Percentiles rank a stretch among this genome's conserved stretches.
Conservation (phyloP, 2,888 invertebrate genomes). For the Pyrgus malvae region DNA sequence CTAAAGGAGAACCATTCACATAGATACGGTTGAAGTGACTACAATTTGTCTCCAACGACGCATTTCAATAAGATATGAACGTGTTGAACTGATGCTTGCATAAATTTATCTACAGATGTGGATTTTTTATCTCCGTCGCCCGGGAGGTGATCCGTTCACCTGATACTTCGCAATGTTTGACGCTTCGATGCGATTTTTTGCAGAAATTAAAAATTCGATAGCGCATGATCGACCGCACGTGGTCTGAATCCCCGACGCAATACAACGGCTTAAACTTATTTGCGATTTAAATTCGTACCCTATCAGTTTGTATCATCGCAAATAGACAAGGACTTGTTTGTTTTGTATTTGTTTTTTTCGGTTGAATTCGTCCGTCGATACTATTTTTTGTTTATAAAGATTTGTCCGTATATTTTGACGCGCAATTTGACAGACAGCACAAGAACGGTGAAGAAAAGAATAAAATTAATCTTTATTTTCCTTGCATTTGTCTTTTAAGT, state of each 20-base stretch:
- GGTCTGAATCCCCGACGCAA: conserved; percentile 44
- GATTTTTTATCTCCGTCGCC: conserved; percentile 57
- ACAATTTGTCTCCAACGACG: conserved; percentile 76
- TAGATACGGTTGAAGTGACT: conserved; percentile 71
- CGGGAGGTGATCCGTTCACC: conserved; percentile 70
- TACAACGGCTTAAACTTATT: conserved; percentile 12
- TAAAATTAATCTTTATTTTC: no score
- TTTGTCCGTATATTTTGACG: no score
- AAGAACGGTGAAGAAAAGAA: no score
- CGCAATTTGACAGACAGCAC: no score
- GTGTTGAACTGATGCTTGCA: conserved; percentile 66
- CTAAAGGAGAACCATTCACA: no score
- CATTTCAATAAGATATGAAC: conserved; percentile 77
- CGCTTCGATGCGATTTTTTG: conserved; percentile 60
- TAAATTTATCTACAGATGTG: conserved; percentile 70
- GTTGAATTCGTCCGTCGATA: no score
- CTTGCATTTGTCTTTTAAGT: neutral
- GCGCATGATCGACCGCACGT: conserved; percentile 57
- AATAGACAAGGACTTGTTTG: no score
- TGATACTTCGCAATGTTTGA: conserved; percentile 65
- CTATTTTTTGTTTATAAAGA: no score
- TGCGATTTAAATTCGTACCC: conserved; percentile 11
- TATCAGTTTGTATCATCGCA: neutral
- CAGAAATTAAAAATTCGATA: conserved; percentile 71
- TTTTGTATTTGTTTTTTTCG: no score